Conservation (phyloP, 2,797 vertebrate genomes). For the Acestrorhynchus altus region DNA sequence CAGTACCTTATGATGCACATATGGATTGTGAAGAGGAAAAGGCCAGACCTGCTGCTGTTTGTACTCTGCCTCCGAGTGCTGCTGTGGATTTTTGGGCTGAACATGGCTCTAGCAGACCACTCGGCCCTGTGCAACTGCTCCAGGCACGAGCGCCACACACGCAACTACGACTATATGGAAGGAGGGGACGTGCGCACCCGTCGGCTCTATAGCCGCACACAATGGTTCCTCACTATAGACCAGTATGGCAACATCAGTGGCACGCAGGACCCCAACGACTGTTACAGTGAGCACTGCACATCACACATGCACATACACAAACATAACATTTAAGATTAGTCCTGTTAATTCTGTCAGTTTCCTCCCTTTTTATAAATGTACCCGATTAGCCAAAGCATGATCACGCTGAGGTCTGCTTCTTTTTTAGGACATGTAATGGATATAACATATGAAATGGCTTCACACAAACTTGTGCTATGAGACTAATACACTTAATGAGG, state of each 20-base stretch:
- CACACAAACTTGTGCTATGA: too few species aligned
- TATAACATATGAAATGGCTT: too few species aligned
- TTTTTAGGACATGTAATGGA: too few species aligned
- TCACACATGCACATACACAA: constrained; percentile 2
- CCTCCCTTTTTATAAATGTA: too few species aligned
- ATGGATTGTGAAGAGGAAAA: constrained; percentile 99
- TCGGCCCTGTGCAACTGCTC: constrained; percentile 94
- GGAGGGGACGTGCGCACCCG: constrained; percentile 96
- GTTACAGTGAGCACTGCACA: constrained; percentile 87
- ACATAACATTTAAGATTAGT: too few species aligned
- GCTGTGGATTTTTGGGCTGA: constrained; percentile 90
- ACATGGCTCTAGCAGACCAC: constrained; percentile 93
- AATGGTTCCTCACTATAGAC: constrained; percentile 98
- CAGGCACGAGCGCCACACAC: constrained; percentile 93
- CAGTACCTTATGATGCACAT: constrained; percentile 98
- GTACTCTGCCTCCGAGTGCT: constrained; percentile 92
- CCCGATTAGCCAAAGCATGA: too few species aligned
- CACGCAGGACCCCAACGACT: constrained; percentile 93
- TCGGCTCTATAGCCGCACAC: constrained; percentile 96
- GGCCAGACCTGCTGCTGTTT: constrained; percentile 93
- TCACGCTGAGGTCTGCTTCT: too few species aligned
- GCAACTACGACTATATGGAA: constrained; percentile 99
- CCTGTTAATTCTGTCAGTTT: too few species aligned
- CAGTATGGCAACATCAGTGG: constrained; percentile 93
- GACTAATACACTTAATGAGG: too few species aligned